Evolutionary conservation across 2,113 vertebrate species (phyloP), one percentile per base, ranked within the genome.

Genomic region (Hippocampus barbouri): DNA sequence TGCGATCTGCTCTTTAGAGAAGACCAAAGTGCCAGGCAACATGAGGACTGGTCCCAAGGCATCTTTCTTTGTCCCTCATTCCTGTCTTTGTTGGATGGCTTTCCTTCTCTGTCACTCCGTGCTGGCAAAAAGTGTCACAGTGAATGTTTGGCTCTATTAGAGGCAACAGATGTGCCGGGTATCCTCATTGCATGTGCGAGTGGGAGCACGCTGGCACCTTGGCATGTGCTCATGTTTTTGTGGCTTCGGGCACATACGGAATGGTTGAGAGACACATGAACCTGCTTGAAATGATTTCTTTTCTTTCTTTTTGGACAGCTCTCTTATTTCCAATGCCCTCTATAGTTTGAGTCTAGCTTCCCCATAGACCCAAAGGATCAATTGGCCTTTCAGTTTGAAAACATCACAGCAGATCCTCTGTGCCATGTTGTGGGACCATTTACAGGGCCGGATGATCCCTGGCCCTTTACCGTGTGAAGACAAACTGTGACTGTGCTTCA

Each of bases 21-120:
- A 86, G 85, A 89, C 79, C 72, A 73, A 80, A 66, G 80, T 63
- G 21, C 43, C 66, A 38, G 81, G 70, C 81, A 77, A 85, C 79
- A 72, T 89, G 89, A 91, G 89, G 88, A 89, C 89, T 88, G 60
- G 62, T 68, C 38, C 62, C 62, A 43, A 43, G 20, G 62, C 21
- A 6, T 64, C 59, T 71, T 43, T 73, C 34, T 6, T 66, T 67
- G 71, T 71, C 77, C 70, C 73, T 66, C 71, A 69, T 77, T 60
- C 59, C 21, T 70, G 21, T 75, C 25, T 71, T 71, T 47, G 69
- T 68, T 73, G 66, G 76, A 65, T 74, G 43, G 40, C 40, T 60
- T 59, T 66, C 40, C 41, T 49, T 65, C 49, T 73, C 59, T 72
- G 27, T 74, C 65, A 63, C 45, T 69, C 9, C 57, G 65, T 72